phyloP scores from a whole-genome alignment of 1,140 invertebrate genomes.

The Antheraea mylitta region DNA sequence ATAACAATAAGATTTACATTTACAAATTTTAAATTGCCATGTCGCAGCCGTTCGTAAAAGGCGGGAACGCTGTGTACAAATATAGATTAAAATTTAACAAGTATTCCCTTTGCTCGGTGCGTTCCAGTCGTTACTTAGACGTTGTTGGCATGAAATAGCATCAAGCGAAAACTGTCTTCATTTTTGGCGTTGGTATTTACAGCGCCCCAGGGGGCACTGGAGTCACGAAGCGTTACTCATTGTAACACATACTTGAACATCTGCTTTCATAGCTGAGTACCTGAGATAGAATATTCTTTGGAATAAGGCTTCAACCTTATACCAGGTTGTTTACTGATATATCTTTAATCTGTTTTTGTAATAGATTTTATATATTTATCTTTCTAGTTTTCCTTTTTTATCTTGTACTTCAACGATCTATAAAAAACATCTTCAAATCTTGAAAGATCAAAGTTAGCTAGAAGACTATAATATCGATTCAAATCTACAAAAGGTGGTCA shows the following conservation, averaged over 20 bases:
- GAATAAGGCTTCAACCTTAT: background rate
- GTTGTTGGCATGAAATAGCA: background rate
- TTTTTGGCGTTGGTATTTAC: slow-evolving; percentile 22
- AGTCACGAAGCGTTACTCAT: slow-evolving; percentile 19
- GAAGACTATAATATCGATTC: no score
- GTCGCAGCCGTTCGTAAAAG: background rate
- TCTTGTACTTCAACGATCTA: no score
- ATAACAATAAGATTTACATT: background rate
- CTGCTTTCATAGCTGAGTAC: background rate
- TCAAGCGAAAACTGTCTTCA: slow-evolving; percentile 5
- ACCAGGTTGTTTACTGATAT: no score
- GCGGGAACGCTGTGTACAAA: background rate
- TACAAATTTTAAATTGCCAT: background rate
- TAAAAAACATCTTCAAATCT: no score
- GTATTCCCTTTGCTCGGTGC: background rate
- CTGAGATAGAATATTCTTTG: slow-evolving; percentile 2
- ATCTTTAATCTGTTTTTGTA: no score
- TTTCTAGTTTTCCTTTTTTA: no score
- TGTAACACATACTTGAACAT: slow-evolving; percentile 19
- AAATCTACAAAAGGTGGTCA: no score
- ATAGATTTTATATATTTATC: no score
- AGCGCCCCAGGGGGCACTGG: slow-evolving; percentile 17
- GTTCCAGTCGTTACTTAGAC: slow-evolving; percentile 3
- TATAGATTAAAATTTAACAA: slow-evolving; percentile 1
- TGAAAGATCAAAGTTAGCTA: no score